Evolutionary conservation across 2,888 invertebrate species (phyloP), one percentile per base, ranked within the genome.

Genomic region (Phrixothrix hirtus): DNA sequence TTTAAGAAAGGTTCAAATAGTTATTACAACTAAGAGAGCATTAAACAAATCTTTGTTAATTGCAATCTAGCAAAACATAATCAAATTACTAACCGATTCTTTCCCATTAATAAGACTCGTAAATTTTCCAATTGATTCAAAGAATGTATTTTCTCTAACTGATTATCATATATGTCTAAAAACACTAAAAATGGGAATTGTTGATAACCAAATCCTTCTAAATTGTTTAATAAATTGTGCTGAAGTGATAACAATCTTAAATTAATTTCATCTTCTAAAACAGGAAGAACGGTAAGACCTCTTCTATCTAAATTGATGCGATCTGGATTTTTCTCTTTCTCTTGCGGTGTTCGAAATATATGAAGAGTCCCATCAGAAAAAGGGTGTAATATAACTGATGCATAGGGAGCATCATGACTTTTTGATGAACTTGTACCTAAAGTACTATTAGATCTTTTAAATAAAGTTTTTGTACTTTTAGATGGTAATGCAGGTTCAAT

Each of bases 161-260:
- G 93, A 77, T 96, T 96, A 76, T 95, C 93, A 71, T 95, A 96
- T 48, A 96, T 81, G 77, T 96, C 95, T 50, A 96, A 82, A 74
- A 95, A 95, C 11, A 95, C 94, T 50, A 96, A 79, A 75, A 88
- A 86, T 12, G 83, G 84, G 60, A 92, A 80, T 36, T 71, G 63
- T 48, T 77, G 71, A 60, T 76, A 57, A 62, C 67, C 63, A 78
- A 83, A 67, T 43, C 86, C 85, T 54, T 88, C 83, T 60, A 92
- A 81, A 67, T 83, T 84, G 56, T 82, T 87, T 55, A 96, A 87
- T 67, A 92, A 81, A 79, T 96, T 96, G 77, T 95, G 95, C 72
- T 96, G 95, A 54, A 95, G 81, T 34, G 95, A 95, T 60, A 96
- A 78, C 55, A 95, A 79, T 45, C 93, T 82, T 49, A 95, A 78